Conservation (phyloP, 2,113 vertebrate species). For the Rattus norvegicus region DNA sequence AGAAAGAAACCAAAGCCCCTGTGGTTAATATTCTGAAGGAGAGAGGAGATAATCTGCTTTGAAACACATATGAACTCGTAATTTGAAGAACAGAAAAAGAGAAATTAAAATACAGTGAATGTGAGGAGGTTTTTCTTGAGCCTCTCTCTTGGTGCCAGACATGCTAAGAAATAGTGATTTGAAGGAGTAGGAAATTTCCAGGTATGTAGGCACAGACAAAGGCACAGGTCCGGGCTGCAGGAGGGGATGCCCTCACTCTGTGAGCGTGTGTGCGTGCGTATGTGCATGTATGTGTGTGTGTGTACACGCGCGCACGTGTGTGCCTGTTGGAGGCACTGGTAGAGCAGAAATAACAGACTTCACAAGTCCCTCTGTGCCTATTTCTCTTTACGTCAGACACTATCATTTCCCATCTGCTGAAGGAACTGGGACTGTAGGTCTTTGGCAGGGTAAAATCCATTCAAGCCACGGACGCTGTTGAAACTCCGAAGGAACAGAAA, state of each 20-base stretch:
- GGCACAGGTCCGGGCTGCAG: not conserved
- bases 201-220: not conserved
- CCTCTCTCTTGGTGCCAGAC: not conserved
- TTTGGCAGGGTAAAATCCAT: slow-evolving; percentile 77
- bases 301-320: not conserved
- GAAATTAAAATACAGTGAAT: not conserved
- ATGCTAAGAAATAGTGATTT: not conserved
- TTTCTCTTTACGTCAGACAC: rapidly evolving
- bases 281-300: too few relatives aligned
- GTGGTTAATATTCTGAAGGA: not conserved
- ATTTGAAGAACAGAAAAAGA: not conserved
- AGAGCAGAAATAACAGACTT: not conserved
- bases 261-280: not conserved
- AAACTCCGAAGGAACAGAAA: slow-evolving; percentile 77
- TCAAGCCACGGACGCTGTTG: not conserved
- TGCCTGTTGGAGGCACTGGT: not conserved
- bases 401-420: slow-evolving; percentile 50
- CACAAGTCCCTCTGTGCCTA: not conserved
- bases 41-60: not conserved
- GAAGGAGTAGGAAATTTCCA: too few relatives aligned
- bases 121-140: not conserved
- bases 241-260: too few relatives aligned
- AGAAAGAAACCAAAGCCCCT: not conserved
- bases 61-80: not conserved
- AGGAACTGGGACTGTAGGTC: slow-evolving; percentile 68